These are phyloP conservation scores for Apocheima hispidaria DNA, from an alignment of 2,888 invertebrate species.

Conservation along the genomic window DNA sequence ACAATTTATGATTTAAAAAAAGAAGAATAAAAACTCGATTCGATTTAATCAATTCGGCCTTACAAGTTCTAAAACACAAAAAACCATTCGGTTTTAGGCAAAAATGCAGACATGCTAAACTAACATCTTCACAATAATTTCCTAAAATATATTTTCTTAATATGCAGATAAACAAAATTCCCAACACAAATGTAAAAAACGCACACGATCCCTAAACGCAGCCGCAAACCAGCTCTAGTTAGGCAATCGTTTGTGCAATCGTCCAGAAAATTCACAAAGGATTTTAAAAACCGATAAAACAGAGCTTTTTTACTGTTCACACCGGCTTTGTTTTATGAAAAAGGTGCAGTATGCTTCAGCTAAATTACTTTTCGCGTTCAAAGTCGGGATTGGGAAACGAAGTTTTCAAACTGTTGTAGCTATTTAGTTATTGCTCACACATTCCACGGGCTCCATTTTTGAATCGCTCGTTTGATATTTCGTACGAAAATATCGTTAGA, in stretches of 20 bases:
- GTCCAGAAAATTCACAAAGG: slow-evolving; percentile 30
- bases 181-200: background rate
- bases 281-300: slow-evolving; percentile 32
- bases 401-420: background rate
- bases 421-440: background rate
- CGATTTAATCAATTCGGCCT: no score
- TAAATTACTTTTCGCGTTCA: slow-evolving; percentile 9
- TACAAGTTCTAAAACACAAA: no score
- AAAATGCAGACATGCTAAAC: no score
- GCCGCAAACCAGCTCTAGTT: slow-evolving; percentile 35
- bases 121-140: no score
- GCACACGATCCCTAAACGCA: slow-evolving; percentile 9
- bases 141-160: background rate
- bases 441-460: no score
- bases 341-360: slow-evolving; percentile 7
- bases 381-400: background rate
- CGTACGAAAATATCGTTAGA: no score
- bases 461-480: no score
- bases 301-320: slow-evolving; percentile 21
- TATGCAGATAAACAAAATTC: background rate
- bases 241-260: slow-evolving; percentile 41
- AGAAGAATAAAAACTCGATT: no score
- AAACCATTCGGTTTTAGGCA: no score
- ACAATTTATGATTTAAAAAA: no score
- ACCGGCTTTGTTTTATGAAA: slow-evolving; percentile 1